Conservation (phyloP, 2,888 invertebrate species). For the Apamea anceps region DNA sequence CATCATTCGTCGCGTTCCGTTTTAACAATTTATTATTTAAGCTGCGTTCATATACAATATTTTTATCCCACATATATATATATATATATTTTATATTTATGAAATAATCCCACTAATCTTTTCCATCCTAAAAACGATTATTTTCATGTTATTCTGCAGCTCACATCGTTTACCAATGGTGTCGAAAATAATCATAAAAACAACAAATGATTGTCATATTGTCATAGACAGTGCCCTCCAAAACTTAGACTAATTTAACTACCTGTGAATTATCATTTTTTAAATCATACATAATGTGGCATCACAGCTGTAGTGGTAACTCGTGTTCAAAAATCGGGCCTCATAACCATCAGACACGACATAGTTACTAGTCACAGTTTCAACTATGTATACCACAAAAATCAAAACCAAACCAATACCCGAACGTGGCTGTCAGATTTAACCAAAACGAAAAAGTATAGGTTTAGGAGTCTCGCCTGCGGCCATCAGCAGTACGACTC, state of each 20-base stretch:
- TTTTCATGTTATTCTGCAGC: background rate
- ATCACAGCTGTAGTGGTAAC: background rate
- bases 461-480: background rate
- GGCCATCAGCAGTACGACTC: background rate
- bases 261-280: too few species aligned
- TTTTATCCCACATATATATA: too few species aligned
- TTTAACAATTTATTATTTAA: too few species aligned
- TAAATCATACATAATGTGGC: too few species aligned
- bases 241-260: too few species aligned
- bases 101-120: background rate
- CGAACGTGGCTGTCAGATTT: slow-evolving; percentile 3
- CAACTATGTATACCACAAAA: background rate
- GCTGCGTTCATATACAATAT: too few species aligned
- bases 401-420: background rate
- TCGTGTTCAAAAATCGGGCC: background rate
- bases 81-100: too few species aligned
- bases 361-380: background rate
- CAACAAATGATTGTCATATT: background rate
- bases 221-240: too few species aligned
- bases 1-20: too few species aligned
- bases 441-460: slow-evolving; percentile 12
- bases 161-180: background rate
- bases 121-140: background rate
- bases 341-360: background rate
- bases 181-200: background rate